phyloP scores from a whole-genome alignment of 2,888 invertebrate genomes.

The Dynastes hyllus region DNA sequence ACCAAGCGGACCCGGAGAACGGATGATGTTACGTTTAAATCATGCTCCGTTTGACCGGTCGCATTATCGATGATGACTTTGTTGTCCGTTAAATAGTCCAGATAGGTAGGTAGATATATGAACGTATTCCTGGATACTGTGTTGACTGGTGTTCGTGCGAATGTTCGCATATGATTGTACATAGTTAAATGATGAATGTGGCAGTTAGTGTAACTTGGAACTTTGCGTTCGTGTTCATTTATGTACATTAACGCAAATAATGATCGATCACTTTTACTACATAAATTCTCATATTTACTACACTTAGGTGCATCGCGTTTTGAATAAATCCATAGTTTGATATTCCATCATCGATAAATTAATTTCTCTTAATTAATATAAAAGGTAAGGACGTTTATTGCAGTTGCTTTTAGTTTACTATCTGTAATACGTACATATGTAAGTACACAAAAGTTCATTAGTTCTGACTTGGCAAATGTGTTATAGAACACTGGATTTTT shows the following conservation, averaged over 20 bases:
- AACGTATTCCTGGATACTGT: background rate
- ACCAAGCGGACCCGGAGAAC: background rate
- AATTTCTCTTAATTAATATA: too few species aligned
- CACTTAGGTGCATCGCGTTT: background rate
- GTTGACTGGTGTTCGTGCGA: background rate
- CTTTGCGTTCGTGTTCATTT: background rate
- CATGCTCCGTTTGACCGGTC: slow-evolving; percentile 4
- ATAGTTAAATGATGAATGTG: slow-evolving; percentile 7
- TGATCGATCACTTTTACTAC: too few species aligned
- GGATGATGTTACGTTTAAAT: slow-evolving; percentile 12
- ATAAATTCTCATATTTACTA: too few species aligned
- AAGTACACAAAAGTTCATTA: too few species aligned
- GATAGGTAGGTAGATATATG: background rate
- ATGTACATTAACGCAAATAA: too few species aligned
- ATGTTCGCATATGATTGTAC: background rate
- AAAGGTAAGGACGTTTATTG: too few species aligned
- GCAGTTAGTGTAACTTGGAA: background rate
- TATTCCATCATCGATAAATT: too few species aligned
- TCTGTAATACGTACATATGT: too few species aligned
- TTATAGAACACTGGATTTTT: too few species aligned
- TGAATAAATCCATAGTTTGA: too few species aligned
- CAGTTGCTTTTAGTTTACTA: too few species aligned
- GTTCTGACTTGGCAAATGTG: too few species aligned
- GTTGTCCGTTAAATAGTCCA: background rate
- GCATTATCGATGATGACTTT: background rate